Percentiles rank a stretch among this genome's conserved stretches.
These are phyloP conservation scores for Neogobius melanostomus DNA, from an alignment of 2,113 vertebrate genomes.

Conservation along the genomic window DNA sequence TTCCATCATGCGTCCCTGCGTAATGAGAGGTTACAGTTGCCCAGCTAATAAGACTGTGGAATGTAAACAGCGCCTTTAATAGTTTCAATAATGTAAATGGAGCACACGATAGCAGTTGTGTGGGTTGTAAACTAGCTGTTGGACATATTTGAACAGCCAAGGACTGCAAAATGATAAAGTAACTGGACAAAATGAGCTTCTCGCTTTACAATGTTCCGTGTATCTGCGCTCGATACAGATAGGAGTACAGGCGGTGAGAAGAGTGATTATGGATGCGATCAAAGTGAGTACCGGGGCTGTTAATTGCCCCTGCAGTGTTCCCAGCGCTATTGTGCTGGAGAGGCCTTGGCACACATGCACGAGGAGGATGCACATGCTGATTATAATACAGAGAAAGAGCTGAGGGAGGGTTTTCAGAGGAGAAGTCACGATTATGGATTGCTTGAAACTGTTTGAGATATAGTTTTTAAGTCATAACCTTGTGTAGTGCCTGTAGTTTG, in stretches of 20 bases:
- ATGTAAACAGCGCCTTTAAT: constrained; percentile 24
- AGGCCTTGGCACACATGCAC: constrained; percentile 22
- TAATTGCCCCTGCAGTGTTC: constrained; percentile 64
- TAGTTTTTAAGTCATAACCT: too few species aligned
- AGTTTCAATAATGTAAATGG: constrained; percentile 14
- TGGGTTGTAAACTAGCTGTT: constrained; percentile 10
- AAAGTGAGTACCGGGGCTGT: constrained; percentile 40
- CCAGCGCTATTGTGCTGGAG: constrained; percentile 37
- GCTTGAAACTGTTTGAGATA: too few species aligned
- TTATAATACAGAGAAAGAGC: constrained; percentile 19
- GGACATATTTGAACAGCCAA: constrained; percentile 18
- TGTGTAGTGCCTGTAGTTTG: too few species aligned
- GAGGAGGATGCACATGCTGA: background rate
- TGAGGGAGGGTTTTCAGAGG: constrained; percentile 16
- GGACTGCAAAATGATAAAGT: background rate
- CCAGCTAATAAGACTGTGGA: background rate
- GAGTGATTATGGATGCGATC: constrained; percentile 62
- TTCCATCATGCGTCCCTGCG: constrained; percentile 6
- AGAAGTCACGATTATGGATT: too few species aligned
- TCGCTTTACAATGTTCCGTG: constrained; percentile 31
- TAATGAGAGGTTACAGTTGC: constrained; percentile 23
- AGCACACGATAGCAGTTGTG: background rate
- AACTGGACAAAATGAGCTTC: constrained; percentile 31
- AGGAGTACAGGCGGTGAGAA: constrained; percentile 56
- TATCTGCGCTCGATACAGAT: constrained; percentile 42